phyloP scores from a whole-genome alignment of 2,113 vertebrate species.

The Eurypyga helias region DNA sequence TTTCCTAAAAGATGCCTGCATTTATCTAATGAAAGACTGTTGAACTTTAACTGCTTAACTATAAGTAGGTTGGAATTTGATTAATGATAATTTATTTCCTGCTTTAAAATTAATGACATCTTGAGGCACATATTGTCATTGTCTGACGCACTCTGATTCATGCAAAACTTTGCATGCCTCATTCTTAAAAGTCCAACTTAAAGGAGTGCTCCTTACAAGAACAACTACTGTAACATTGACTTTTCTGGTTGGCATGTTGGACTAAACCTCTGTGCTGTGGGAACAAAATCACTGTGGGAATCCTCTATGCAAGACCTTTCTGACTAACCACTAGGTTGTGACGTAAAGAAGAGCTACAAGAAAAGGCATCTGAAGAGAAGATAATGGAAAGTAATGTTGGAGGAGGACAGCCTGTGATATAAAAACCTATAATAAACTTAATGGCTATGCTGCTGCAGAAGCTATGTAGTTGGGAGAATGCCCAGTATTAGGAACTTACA shows the following conservation, averaged over 20 bases:
- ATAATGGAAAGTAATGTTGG: neutral
- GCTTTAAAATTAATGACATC: neutral
- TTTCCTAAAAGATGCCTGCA: neutral
- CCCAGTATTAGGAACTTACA: neutral
- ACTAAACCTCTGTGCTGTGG: neutral
- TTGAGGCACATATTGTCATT: neutral
- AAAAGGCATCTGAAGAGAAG: neutral
- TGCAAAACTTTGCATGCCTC: neutral
- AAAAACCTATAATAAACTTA: slow-evolving; percentile 23
- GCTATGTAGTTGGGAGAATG: neutral
- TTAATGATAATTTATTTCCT: neutral
- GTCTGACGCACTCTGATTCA: neutral
- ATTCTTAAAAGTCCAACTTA: neutral
- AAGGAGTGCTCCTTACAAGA: neutral
- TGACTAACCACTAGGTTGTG: neutral
- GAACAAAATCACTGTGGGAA: neutral
- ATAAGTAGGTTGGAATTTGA: neutral
- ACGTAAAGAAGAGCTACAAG: neutral
- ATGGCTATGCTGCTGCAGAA: neutral
- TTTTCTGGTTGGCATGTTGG: neutral
- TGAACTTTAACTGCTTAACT: neutral
- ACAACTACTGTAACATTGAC: neutral
- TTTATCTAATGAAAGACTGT: neutral
- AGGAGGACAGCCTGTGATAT: slow-evolving; percentile 4
- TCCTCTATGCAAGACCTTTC: neutral